Percentiles rank a stretch among this genome's conserved stretches.
phyloP scores from a whole-genome alignment of 2,113 vertebrate species.

The Coptodon rendalli region DNA sequence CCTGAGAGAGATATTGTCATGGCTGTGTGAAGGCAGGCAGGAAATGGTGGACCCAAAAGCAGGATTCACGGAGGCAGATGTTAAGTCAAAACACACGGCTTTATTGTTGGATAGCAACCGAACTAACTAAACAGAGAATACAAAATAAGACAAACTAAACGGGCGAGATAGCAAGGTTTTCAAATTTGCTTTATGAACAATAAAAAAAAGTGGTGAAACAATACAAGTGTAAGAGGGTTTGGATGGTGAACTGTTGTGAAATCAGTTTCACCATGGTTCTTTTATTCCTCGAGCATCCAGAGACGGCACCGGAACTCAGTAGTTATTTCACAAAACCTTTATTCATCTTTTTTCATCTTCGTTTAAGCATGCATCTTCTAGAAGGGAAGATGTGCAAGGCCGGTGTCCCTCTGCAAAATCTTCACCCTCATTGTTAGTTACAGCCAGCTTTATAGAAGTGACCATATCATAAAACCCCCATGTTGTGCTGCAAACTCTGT shows the following conservation, averaged over 20 bases:
- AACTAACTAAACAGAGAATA: background rate
- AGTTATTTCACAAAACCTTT: too few species aligned
- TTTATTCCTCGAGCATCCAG: too few species aligned
- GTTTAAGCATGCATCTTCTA: background rate
- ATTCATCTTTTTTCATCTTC: background rate
- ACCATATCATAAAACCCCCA: too few species aligned
- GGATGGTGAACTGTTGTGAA: accelerated
- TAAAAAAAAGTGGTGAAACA: background rate
- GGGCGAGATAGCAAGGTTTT: accelerated
- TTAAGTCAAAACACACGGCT: background rate
- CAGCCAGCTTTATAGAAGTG: too few species aligned
- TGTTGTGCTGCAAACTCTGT: too few species aligned
- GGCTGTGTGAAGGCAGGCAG: background rate
- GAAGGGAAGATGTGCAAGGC: background rate
- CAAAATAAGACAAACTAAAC: background rate
- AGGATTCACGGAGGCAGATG: background rate
- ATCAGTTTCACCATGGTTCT: too few species aligned
- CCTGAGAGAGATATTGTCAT: background rate
- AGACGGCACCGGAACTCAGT: too few species aligned
- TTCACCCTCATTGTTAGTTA: too few species aligned
- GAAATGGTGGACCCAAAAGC: background rate
- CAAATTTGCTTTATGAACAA: background rate
- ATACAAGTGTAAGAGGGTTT: background rate
- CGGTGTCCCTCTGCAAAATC: too few species aligned
- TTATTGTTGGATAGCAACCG: background rate